These are phyloP conservation scores for Megalops cyprinoides DNA, from an alignment of 2,797 vertebrate species.

Conservation along the genomic window DNA sequence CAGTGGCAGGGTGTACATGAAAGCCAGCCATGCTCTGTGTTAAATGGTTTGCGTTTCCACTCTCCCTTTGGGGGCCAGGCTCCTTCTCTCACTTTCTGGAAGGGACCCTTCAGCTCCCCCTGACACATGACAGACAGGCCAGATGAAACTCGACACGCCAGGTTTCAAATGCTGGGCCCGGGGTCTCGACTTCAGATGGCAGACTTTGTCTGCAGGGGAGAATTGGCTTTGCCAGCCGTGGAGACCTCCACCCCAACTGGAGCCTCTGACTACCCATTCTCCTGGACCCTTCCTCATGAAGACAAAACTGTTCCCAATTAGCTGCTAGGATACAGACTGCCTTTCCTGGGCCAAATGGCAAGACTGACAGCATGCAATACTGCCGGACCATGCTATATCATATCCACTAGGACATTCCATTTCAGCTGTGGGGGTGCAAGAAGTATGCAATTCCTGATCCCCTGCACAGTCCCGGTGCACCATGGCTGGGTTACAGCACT, in stretches of 20 bases:
- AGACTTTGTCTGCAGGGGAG: constrained; percentile 63
- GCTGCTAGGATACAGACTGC: constrained; percentile 14
- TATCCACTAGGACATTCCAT: neutral
- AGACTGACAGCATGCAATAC: too few species aligned
- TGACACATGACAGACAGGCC: constrained; percentile 77
- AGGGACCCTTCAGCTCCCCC: constrained; percentile 43
- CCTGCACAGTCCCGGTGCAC: too few species aligned
- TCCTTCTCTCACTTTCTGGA: neutral
- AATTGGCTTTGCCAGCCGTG: constrained; percentile 62
- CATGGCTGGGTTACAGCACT: too few species aligned
- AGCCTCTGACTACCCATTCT: constrained; percentile 18
- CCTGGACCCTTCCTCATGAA: constrained; percentile 10
- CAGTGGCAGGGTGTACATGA: neutral
- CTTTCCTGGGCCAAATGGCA: neutral
- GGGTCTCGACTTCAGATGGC: constrained; percentile 72
- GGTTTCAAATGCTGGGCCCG: constrained; percentile 59
- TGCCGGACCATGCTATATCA: neutral
- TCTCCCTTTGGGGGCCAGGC: neutral
- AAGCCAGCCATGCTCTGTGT: neutral
- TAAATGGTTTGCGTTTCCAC: neutral
- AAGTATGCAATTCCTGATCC: too few species aligned
- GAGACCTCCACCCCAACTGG: neutral
- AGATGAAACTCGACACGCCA: constrained; percentile 72
- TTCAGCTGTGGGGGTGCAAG: neutral
- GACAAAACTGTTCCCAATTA: constrained; percentile 32